phyloP scores from a whole-genome alignment of 2,888 invertebrate genomes.

The Xanthorhoe spadicearia region DNA sequence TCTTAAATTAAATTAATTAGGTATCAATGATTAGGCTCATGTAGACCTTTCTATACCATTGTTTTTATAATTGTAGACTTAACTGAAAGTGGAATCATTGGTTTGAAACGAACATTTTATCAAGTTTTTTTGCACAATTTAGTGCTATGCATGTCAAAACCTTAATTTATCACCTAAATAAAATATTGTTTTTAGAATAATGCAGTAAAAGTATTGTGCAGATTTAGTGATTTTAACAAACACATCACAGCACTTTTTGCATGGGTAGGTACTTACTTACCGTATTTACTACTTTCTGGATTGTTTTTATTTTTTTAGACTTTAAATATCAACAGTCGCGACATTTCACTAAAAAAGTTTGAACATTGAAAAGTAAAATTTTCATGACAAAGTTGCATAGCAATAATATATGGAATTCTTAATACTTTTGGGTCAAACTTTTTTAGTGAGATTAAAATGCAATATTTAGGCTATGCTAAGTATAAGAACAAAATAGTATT shows the following conservation, averaged over 20 bases:
- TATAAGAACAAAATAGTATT: slow-evolving; percentile 73
- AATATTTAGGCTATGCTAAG: slow-evolving; percentile 61
- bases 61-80: not conserved
- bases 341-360: slow-evolving; percentile 5
- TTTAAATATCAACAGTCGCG: slow-evolving; percentile 36
- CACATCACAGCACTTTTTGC: slow-evolving; percentile 5
- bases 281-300: slow-evolving; percentile 1
- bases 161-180: too few relatives aligned
- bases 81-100: not conserved
- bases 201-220: too few relatives aligned
- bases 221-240: not conserved
- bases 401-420: not conserved
- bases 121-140: not conserved
- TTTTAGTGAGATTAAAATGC: slow-evolving; percentile 35
- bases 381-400: not conserved
- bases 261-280: slow-evolving; percentile 8
- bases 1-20: too few relatives aligned
- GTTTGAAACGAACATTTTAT: not conserved
- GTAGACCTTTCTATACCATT: not conserved
- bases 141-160: not conserved
- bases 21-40: too few relatives aligned
- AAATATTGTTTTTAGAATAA: too few relatives aligned
- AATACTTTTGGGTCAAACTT: not conserved
- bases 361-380: not conserved
- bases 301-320: slow-evolving; percentile 49